A percentile compares a stretch with the other conserved stretches of the same genome.
phyloP scores from a whole-genome alignment of 2,797 vertebrate genomes.

The Sandelia bainsii region DNA sequence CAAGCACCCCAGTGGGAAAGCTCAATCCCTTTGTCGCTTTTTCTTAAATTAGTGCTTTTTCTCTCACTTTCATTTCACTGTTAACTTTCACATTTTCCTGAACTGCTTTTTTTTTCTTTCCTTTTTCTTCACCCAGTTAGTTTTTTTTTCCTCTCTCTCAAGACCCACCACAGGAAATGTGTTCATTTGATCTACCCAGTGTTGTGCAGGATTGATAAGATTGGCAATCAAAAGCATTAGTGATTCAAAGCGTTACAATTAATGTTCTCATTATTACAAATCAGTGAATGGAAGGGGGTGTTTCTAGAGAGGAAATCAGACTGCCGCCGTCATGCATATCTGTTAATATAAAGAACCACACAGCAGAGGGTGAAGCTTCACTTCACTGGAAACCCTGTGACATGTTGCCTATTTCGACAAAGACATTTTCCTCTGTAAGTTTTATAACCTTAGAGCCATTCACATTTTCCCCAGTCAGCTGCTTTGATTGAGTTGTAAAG shows the following conservation, averaged over 20 bases:
- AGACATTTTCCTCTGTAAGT: constrained; percentile 16
- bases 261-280: constrained; percentile 75
- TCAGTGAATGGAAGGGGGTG: constrained; percentile 56
- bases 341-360: constrained; percentile 68
- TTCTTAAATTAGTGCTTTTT: constrained; percentile 15
- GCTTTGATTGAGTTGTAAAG: constrained; percentile 35
- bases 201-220: constrained; percentile 81
- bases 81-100: constrained; percentile 48
- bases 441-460: constrained; percentile 12
- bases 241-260: constrained; percentile 71
- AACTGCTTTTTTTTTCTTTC: constrained; percentile 25
- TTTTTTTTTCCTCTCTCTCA: constrained; percentile 32
- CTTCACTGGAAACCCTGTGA: constrained; percentile 22
- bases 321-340: constrained; percentile 62
- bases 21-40: constrained; percentile 31
- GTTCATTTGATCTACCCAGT: constrained; percentile 78
- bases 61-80: constrained; percentile 31
- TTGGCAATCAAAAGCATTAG: constrained; percentile 76
- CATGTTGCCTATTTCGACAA: constrained; percentile 31
- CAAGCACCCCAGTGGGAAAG: constrained; percentile 3
- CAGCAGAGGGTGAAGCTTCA: constrained; percentile 55
- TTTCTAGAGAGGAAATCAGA: constrained; percentile 70
- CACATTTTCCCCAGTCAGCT: constrained; percentile 1
- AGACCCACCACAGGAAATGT: constrained; percentile 73
- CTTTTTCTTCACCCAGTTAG: constrained; percentile 46